These are phyloP conservation scores for Cervus canadensis DNA, from an alignment of 2,113 vertebrate genomes.

Conservation along the genomic window DNA sequence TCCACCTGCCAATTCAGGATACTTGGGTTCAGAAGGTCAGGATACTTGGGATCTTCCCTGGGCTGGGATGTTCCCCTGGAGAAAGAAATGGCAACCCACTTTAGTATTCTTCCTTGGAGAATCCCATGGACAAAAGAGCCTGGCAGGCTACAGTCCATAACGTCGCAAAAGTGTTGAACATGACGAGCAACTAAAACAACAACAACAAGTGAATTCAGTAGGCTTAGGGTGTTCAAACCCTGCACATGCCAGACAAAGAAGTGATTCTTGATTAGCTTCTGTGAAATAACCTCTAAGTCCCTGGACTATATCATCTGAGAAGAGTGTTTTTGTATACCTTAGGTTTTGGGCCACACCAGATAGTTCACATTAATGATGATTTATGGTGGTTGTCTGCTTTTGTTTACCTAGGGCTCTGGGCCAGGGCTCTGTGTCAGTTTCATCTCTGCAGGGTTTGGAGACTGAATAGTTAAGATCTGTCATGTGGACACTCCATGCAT, in stretches of 20 bases:
- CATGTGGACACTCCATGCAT: not conserved
- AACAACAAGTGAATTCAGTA: not conserved
- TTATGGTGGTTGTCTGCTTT: not conserved
- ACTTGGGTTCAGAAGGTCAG: not conserved
- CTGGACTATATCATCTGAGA: not conserved
- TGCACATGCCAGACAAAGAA: not conserved
- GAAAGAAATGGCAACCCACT: not conserved
- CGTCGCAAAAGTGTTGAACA: not conserved
- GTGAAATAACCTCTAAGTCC: not conserved
- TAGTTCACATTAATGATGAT: not conserved
- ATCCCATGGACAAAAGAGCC: not conserved
- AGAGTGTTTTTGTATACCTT: not conserved
- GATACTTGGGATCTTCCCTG: not conserved
- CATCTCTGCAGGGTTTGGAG: not conserved
- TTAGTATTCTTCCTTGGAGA: not conserved
- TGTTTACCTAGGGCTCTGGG: not conserved
- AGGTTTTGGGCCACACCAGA: not conserved
- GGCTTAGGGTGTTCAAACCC: not conserved
- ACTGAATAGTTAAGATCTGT: not conserved
- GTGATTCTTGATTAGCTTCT: not conserved
- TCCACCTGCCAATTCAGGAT: not conserved
- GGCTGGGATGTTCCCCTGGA: not conserved
- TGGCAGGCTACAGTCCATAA: not conserved
- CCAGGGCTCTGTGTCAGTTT: not conserved
- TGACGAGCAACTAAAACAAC: not conserved